Base-by-base conservation (phyloP, 2,888 invertebrate species). In the Agrochola lota region DNA sequence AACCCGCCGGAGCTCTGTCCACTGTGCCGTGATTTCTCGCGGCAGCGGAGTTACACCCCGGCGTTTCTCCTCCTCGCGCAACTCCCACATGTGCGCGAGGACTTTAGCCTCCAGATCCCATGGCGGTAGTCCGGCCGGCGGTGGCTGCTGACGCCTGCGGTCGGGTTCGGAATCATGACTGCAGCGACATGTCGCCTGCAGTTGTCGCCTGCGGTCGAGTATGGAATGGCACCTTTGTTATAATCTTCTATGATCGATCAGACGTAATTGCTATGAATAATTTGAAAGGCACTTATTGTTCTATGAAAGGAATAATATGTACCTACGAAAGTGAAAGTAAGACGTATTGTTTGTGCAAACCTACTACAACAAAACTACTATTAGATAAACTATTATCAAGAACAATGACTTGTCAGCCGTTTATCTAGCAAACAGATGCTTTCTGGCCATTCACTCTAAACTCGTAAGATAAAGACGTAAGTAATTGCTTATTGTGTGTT, bases 341-440 rank as follows among this genome's bases (percentile, higher is more conserved):
- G 23, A 59, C 26, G 62, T 40, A 40, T 9, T 64, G n/a, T 52
- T 52, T 30, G n/a, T 71, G 11, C 2, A 46, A 60, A 60, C 26
- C 52, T 70, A 43, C 20, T 30, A 52, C 68, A 46, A 49, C 12
- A 43, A 77, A 40, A 55, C 43, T 40, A 62, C 9, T 55, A 60
- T 49, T 46, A 71, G 62, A 81, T 77, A 78, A 59, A 46, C 12
- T 55, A 1, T 46, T 83, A 68, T 78, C 84, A 71, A 52, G 15
- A 35, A 68, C 59, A 84, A 68, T 84, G 71, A 68, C 62, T 30
- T 55, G 49, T 62, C 62, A 81, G 63, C 20, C 43, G 43, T 46
- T 43, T 78, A 78, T 78, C 67, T 52, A 52, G 40, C n/a, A 17
- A 23, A 63, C 35, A 12, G 43, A 43, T 23, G 49, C 26, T 68